phyloP scores from a whole-genome alignment of 2,888 invertebrate species.

The Prostheceraeus crozeri region DNA sequence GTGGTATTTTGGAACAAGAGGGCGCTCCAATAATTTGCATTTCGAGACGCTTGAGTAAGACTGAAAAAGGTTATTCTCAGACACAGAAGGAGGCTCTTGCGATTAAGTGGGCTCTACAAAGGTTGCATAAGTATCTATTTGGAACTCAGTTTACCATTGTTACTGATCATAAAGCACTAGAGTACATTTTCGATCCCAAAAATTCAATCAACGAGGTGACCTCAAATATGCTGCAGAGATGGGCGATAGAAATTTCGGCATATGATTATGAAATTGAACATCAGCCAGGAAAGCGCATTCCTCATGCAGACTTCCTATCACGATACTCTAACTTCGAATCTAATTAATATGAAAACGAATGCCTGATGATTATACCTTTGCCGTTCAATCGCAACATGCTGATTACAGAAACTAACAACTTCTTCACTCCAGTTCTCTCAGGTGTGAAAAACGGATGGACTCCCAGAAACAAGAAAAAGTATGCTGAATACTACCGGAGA shows the following conservation, averaged over 20 bases:
- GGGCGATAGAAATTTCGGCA: neutral
- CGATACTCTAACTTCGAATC: conserved; percentile 2
- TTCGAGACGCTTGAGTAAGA: neutral
- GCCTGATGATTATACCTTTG: neutral
- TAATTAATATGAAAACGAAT: neutral
- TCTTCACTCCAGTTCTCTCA: neutral
- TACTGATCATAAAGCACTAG: neutral
- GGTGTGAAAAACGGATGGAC: neutral
- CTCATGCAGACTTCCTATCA: neutral
- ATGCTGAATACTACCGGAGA: neutral
- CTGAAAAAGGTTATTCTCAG: conserved; percentile 1
- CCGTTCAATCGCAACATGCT: neutral
- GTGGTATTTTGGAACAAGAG: neutral
- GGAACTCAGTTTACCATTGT: neutral
- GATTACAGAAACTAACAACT: neutral
- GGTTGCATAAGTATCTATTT: neutral
- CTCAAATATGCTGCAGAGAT: neutral
- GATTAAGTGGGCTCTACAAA: neutral
- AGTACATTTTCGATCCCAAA: neutral
- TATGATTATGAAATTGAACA: too few species aligned
- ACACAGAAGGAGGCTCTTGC: conserved; percentile 14
- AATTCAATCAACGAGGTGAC: neutral
- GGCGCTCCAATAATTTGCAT: neutral
- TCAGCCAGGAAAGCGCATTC: neutral
- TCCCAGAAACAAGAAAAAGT: neutral